Evolutionary conservation across 2,888 invertebrate genomes (phyloP).

Genomic region (Drosophila atripex): DNA sequence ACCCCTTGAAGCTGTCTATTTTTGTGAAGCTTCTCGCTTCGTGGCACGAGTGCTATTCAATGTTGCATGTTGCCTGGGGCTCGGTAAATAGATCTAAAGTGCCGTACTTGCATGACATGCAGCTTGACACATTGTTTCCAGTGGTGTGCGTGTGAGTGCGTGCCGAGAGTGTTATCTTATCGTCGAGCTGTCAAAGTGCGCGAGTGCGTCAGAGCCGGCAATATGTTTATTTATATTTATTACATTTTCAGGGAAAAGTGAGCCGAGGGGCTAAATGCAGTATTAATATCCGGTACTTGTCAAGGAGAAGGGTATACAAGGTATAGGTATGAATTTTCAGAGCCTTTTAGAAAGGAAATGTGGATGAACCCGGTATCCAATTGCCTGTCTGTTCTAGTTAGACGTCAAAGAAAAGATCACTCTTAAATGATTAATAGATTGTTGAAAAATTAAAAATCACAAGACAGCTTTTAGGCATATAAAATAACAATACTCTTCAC

Average conservation of each 20-base stretch:
- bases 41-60: background rate
- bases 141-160: constrained; percentile 10
- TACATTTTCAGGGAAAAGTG: constrained; percentile 12
- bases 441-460: too few species aligned
- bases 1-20: background rate
- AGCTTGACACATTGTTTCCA: constrained; percentile 40
- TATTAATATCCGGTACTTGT: background rate
- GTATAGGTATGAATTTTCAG: too few species aligned
- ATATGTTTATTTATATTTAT: constrained; percentile 43
- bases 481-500: background rate
- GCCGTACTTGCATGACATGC: constrained; percentile 66
- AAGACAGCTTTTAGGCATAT: too few species aligned
- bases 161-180: constrained; percentile 36
- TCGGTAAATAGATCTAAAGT: constrained; percentile 32
- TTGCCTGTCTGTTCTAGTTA: background rate
- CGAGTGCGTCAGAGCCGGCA: constrained; percentile 24
- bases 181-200: constrained; percentile 24
- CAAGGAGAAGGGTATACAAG: background rate
- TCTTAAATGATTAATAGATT: too few species aligned
- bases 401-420: too few species aligned
- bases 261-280: background rate
- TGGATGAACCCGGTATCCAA: too few species aligned
- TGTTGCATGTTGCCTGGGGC: constrained; percentile 7
- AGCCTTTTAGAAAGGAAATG: too few species aligned
- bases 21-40: background rate